A percentile compares a stretch with the other conserved stretches of the same genome.
phyloP scores from a whole-genome alignment of 2,888 invertebrate species.

The Ectemnius cavifrons region DNA sequence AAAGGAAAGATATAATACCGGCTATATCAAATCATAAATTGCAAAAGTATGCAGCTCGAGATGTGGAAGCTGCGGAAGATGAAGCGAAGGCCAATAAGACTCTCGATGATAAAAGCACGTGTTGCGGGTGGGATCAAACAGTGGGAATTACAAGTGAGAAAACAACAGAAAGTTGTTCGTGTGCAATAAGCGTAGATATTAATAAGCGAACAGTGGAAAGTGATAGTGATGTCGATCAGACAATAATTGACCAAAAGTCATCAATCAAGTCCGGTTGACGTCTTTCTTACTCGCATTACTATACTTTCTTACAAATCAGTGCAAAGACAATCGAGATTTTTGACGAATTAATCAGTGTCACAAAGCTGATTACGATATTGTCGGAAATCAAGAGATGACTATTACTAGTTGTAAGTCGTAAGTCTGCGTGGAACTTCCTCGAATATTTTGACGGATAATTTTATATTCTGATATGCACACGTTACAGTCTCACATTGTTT shows the following conservation, averaged over 20 bases:
- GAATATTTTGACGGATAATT: too few species aligned
- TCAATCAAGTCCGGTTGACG: too few species aligned
- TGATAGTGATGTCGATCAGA: background rate
- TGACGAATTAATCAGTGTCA: background rate
- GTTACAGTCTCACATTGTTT: too few species aligned
- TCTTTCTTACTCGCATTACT: background rate
- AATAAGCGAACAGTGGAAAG: constrained; percentile 25
- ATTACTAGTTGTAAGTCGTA: too few species aligned
- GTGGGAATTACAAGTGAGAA: too few species aligned
- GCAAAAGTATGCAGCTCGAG: constrained; percentile 49
- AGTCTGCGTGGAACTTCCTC: too few species aligned
- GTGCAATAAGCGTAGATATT: constrained; percentile 41
- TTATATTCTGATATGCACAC: too few species aligned
- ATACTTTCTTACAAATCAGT: constrained; percentile 3
- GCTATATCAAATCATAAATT: constrained; percentile 52
- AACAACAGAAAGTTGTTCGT: constrained; percentile 20
- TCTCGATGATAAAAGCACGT: constrained; percentile 4
- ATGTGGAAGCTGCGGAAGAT: constrained; percentile 32
- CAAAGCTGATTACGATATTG: background rate
- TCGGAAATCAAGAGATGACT: too few species aligned
- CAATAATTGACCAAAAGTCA: background rate
- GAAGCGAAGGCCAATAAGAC: background rate
- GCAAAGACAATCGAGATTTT: background rate
- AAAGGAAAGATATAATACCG: constrained; percentile 63
- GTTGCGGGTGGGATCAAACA: background rate